A percentile compares a stretch with the other conserved stretches of the same genome.
Conservation (phyloP, 2,888 invertebrate species). For the Anorthoa munda region DNA sequence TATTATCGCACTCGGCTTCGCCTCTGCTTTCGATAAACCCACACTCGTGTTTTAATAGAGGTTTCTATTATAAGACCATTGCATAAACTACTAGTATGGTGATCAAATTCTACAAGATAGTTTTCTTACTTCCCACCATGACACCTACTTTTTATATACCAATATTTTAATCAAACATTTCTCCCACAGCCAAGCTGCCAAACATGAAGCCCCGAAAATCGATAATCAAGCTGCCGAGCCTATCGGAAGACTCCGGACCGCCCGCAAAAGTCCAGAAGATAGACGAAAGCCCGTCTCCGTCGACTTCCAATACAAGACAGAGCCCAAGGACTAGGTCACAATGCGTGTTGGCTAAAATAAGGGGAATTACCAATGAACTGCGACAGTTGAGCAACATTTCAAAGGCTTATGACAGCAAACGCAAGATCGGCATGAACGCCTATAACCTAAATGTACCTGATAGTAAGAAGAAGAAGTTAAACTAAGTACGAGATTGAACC, state of each 20-base stretch:
- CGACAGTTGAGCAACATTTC: conserved; percentile 75
- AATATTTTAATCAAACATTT: not conserved
- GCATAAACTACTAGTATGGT: no score
- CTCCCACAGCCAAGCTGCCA: conserved; percentile 77
- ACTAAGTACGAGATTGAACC: conserved; percentile 62
- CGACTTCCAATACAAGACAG: conserved; percentile 63
- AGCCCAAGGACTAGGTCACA: conserved; percentile 69
- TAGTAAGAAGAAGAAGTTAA: conserved; percentile 77
- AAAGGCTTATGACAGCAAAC: conserved; percentile 71
- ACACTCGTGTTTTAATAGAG: no score
- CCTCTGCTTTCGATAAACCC: no score
- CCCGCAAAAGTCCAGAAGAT: conserved; percentile 68
- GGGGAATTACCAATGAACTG: conserved; percentile 81
- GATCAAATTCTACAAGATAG: not conserved
- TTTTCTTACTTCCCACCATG: not conserved
- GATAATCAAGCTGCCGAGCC: conserved; percentile 81
- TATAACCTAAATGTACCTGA: conserved; percentile 66
- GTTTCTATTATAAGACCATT: no score
- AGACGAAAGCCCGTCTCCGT: conserved; percentile 62
- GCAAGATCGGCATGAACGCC: conserved; percentile 70
- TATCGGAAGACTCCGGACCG: conserved; percentile 77
- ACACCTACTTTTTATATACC: no score
- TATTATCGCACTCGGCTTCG: no score
- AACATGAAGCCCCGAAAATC: conserved; percentile 87
- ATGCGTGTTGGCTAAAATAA: conserved; percentile 76